Conservation (phyloP, 2,888 invertebrate genomes). For the Limnephilus lunatus region DNA sequence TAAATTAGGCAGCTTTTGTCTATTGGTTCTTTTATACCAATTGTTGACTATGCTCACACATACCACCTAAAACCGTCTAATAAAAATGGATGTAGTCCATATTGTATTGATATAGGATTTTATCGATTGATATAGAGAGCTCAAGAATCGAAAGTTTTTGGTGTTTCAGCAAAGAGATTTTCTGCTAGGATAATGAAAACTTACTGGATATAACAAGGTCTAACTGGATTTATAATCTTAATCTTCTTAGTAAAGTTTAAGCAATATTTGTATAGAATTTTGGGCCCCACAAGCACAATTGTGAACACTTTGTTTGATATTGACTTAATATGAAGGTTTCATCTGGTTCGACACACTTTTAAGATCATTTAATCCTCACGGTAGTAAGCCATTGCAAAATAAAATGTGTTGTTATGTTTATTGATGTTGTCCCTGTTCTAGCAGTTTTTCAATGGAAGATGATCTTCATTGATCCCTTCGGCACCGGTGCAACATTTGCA, state of each 20-base stretch:
- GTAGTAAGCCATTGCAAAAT: too few species aligned
- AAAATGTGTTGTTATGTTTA: too few species aligned
- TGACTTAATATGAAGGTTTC: background rate
- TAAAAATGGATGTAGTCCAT: too few species aligned
- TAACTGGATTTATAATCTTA: background rate
- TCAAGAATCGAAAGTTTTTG: background rate
- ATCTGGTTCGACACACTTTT: background rate
- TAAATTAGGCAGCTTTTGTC: too few species aligned
- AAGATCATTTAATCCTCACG: background rate
- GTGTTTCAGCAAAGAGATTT: background rate
- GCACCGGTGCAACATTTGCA: too few species aligned
- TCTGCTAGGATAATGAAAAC: background rate
- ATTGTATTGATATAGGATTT: too few species aligned
- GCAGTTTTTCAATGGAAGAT: too few species aligned
- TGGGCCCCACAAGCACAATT: background rate
- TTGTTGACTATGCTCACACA: too few species aligned
- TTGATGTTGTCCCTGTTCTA: too few species aligned
- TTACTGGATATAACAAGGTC: background rate
- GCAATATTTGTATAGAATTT: background rate
- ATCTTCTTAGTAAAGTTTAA: background rate
- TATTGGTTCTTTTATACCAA: too few species aligned
- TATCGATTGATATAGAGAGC: background rate
- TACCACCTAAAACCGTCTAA: too few species aligned
- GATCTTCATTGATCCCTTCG: too few species aligned
- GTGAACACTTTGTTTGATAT: background rate